Base-by-base conservation (phyloP, 2,888 invertebrate species). In the Drosophila aldrichi region DNA sequence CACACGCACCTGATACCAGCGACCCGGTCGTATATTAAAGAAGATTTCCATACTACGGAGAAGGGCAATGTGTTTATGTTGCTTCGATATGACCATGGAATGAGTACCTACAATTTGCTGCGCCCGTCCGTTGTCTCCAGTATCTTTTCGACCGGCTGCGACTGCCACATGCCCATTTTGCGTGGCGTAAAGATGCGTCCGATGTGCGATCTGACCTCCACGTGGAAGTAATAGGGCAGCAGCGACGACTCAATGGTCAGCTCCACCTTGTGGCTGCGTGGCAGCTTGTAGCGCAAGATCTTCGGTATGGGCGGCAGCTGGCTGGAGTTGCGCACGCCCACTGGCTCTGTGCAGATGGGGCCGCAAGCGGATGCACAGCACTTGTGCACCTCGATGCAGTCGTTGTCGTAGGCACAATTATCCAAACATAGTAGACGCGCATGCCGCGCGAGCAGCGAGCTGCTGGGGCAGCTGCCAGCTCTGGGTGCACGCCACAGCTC, bases 1-100 rank as follows among this genome's bases (percentile, higher is more conserved):
- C 6, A 96, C 95, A n/a, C 96, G 94, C 88, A 96, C 96, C 79
- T 96, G 95, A 92, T 96, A 96, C 96, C 96, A 96, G 55, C 95
- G 94, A 5, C 96, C 96, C 0, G 96, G 95, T 86, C 91, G 90
- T 65, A 93, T 82, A 57, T 92, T 92, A 43, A 93, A 92, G n/a
- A 88, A 87, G 36, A 92, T 90, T 55, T 90, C 88, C 49, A 87
- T 92, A 78, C 93, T 93, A 69, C n/a, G 52, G 65, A 32, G 8
- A n/a, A 4, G 6, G 32, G 7, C 40, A 22, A 14, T 3, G n/a
- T 12, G 32, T 9, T 9, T 41, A 40, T 22, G 18, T 3, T 12
- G 57, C 48, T 34, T 10, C 9, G 29, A 22, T 25, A 22, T 40
- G 7, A 46, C 8, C 16, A 12, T 32, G 32, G 20, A 44, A 10